Conservation (phyloP, 2,113 vertebrate species). For the Pyrgilauda ruficollis region DNA sequence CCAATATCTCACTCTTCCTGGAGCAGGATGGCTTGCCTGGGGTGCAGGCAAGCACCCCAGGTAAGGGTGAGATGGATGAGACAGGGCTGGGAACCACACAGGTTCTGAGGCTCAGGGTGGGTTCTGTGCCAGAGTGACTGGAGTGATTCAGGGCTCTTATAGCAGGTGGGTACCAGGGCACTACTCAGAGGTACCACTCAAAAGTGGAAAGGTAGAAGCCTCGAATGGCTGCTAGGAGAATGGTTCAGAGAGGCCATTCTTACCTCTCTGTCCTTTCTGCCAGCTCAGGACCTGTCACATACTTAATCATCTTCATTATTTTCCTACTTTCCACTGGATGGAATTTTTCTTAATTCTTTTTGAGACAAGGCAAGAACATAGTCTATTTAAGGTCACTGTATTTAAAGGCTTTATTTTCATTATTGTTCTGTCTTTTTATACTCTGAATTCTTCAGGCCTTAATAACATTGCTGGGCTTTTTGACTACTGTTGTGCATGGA, state of each 20-base stretch:
- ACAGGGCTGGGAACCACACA: accelerated
- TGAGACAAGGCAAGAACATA: not conserved
- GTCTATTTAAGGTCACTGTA: not conserved
- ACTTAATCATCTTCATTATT: conserved; percentile 17
- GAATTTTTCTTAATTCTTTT: not conserved
- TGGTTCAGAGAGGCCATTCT: not conserved
- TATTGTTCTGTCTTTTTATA: conserved; percentile 9
- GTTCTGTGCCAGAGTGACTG: not conserved
- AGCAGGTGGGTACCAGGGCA: too few species aligned
- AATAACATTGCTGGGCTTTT: conserved; percentile 30
- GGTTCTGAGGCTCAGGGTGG: not conserved
- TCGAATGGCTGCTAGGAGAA: not conserved
- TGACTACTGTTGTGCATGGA: not conserved
- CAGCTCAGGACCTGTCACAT: not conserved
- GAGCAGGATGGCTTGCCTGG: accelerated
- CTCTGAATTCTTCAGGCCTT: not conserved
- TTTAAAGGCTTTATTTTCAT: conserved; percentile 36
- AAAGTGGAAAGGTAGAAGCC: not conserved
- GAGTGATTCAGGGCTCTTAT: accelerated
- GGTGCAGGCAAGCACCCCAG: not conserved
- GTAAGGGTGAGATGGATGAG: too few species aligned
- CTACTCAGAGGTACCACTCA: not conserved
- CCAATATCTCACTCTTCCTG: accelerated
- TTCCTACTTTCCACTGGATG: not conserved
- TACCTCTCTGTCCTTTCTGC: not conserved